These are phyloP conservation scores for Lithobates sylvaticus DNA, from an alignment of 2,797 vertebrate genomes.

Conservation along the genomic window DNA sequence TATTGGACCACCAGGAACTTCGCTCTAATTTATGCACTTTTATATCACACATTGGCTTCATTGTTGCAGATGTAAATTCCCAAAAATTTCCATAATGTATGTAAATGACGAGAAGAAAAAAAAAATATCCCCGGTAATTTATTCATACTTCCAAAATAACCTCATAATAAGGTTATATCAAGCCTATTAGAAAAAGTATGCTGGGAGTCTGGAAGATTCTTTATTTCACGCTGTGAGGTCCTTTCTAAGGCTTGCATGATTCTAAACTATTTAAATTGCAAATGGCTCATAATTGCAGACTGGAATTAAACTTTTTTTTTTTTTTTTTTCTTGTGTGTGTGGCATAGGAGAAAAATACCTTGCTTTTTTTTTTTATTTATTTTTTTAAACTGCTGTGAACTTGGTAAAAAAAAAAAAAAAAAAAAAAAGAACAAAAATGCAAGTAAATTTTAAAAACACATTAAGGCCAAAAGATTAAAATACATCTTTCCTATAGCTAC, in stretches of 20 bases:
- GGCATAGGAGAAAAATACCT: conserved; percentile 16
- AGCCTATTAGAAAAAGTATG: conserved; percentile 22
- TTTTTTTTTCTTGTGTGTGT: conserved; percentile 49
- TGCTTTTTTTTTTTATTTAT: conserved; percentile 4
- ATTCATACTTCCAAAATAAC: conserved; percentile 32
- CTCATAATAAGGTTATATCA: conserved; percentile 42
- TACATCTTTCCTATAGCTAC: background rate
- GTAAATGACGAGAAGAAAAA: conserved; percentile 27
- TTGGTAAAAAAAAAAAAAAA: background rate
- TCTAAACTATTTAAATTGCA: conserved; percentile 58
- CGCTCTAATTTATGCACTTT: conserved; percentile 31
- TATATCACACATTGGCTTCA: background rate
- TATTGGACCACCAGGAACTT: conserved; percentile 65
- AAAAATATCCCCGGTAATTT: conserved; percentile 13
- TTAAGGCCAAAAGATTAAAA: background rate
- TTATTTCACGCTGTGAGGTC: conserved; percentile 48
- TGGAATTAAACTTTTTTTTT: conserved; percentile 54
- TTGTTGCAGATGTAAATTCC: background rate
- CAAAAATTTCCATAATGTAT: background rate
- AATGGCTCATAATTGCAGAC: conserved; percentile 51
- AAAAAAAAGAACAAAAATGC: background rate
- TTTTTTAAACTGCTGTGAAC: background rate
- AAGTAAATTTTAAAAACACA: background rate
- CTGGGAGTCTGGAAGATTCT: conserved; percentile 7
- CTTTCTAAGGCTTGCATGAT: conserved; percentile 32